Evolutionary conservation across 1,140 invertebrate species (phyloP).

Genomic region (Acromyrmex echinatior): DNA sequence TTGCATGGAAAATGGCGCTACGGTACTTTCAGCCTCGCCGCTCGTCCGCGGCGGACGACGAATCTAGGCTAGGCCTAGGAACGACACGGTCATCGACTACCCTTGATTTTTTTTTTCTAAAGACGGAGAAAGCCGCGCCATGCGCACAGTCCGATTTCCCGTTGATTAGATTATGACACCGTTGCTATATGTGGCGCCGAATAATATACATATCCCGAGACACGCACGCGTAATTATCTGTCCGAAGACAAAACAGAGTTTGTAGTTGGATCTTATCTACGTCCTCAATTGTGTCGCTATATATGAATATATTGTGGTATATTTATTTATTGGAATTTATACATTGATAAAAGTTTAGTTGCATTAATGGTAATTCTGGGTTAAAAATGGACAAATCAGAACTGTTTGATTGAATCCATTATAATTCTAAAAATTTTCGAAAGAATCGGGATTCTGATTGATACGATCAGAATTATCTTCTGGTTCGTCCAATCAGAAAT

Average conservation of each 20-base stretch:
- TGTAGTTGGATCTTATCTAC: neutral
- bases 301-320: neutral
- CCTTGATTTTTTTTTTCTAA: constrained; percentile 73
- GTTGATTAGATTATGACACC: constrained; percentile 67
- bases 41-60: constrained; percentile 67
- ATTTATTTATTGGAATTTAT: neutral
- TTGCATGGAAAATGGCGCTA: constrained; percentile 80
- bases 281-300: neutral
- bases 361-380: too few relatives aligned
- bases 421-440: too few relatives aligned
- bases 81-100: constrained; percentile 76
- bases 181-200: constrained; percentile 28
- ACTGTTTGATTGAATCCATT: too few relatives aligned
- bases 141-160: constrained; percentile 34
- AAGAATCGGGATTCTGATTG: too few relatives aligned
- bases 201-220: neutral
- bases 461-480: too few relatives aligned
- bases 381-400: too few relatives aligned
- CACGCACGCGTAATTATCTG: neutral
- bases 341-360: too few relatives aligned
- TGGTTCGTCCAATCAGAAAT: too few relatives aligned
- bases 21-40: constrained; percentile 80
- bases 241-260: constrained; percentile 3
- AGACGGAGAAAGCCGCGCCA: constrained; percentile 72
- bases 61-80: constrained; percentile 80